Base-by-base conservation (phyloP, 2,797 vertebrate species). In the Anisognathus igniventris region DNA sequence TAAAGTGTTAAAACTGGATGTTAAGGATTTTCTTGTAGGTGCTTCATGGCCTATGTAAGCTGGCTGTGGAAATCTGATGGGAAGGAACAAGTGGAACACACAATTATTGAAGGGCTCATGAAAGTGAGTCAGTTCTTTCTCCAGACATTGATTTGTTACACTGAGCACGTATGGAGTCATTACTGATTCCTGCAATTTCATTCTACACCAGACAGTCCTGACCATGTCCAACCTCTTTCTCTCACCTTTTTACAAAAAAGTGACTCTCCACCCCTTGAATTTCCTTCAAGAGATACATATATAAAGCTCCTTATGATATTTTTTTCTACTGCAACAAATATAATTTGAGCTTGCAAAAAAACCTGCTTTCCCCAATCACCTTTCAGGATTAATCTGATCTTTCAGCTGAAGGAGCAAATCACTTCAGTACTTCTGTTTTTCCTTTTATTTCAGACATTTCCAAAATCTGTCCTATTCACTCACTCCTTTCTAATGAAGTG, bases 121-220 rank as follows among this genome's bases (percentile, higher is more conserved):
- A 56, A 10, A 92, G 17, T 9, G 14, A 91, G 53, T 62, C 68
- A 33, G 51, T 40, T 92, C 31, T 84, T 85, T 45, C 64, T 85
- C 62, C 62, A 58, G 19, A 54, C 6, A 75, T 0, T 8, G 2
- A 48, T 54, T 40, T 40, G 27, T 25, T 58, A 76, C 5, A 30
- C 21, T 74, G 37, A 3, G 2, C 25, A 33, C 0, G 0, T 53
- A 33, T 0, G 7, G 58, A 64, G 25, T 33, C 35, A 57, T 68
- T 24, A 25, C 25, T 61, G 39, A 37, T 31, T 80, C 58, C 86
- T 84, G 37, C 10, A 56, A 27, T 33, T 56, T 30, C 33, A 74
- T 67, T 70, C 42, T 33, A 67, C 7, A 54, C 22, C 24, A 30
- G 21, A 27, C 12, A 67, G 21, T 45, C 57, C 42, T 85, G 51